phyloP scores from a whole-genome alignment of 1,140 invertebrate genomes.

The Mylabris phalerata region DNA sequence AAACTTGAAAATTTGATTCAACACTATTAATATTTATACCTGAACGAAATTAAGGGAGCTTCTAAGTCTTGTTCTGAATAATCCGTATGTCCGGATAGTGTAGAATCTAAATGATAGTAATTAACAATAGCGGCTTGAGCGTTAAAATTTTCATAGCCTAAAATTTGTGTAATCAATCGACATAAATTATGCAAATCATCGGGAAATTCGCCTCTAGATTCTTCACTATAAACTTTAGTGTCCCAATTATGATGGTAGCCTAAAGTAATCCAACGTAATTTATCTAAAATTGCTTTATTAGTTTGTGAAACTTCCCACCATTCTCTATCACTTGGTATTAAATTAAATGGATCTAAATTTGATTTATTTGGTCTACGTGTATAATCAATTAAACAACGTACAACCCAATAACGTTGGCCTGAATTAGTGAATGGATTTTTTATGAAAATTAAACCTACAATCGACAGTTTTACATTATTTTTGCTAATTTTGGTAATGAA shows the following conservation, averaged over 20 bases:
- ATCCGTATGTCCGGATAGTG: conserved; percentile 84
- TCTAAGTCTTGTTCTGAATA: conserved; percentile 78
- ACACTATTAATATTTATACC: conserved; percentile 43
- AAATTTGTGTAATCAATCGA: conserved; percentile 51
- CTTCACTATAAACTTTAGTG: conserved; percentile 75
- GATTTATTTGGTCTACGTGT: conserved; percentile 67
- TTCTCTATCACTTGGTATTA: conserved; percentile 40
- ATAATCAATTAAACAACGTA: conserved; percentile 69
- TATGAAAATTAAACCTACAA: conserved; percentile 67
- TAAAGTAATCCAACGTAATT: conserved; percentile 84
- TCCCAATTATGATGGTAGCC: conserved; percentile 97
- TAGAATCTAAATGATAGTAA: conserved; percentile 88
- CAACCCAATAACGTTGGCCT: conserved; percentile 78
- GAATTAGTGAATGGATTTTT: conserved; percentile 71
- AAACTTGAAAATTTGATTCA: neutral
- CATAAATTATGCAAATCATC: conserved; percentile 59
- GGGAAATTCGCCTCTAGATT: conserved; percentile 61
- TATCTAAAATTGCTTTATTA: conserved; percentile 44
- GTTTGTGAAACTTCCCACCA: conserved; percentile 41
- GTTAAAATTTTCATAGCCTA: conserved; percentile 60
- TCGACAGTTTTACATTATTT: neutral
- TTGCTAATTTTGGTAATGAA: neutral
- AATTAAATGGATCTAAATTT: conserved; percentile 61
- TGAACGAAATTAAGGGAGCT: conserved; percentile 84
- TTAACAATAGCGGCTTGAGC: conserved; percentile 92